Evolutionary conservation across 2,888 invertebrate species (phyloP).

Genomic region (Odontocerum albicorne): DNA sequence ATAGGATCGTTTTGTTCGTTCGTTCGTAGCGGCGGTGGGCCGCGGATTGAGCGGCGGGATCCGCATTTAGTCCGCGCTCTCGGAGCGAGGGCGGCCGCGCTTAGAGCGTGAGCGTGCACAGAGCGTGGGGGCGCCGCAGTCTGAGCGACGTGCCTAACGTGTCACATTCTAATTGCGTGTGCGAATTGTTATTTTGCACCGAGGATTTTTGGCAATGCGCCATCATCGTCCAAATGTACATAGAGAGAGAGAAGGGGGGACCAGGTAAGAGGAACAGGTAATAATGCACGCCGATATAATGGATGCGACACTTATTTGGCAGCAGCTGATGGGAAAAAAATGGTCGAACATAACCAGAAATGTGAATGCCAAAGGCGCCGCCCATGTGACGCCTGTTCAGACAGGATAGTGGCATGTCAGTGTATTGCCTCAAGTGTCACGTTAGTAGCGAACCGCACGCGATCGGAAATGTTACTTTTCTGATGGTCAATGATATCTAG

Average conservation of each 20-base stretch:
- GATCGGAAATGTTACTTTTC: no score
- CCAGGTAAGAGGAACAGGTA: slow-evolving; percentile 26
- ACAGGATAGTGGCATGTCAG: no score
- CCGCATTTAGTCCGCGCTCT: slow-evolving; percentile 26
- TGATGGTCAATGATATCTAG: no score
- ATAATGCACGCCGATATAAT: slow-evolving; percentile 5
- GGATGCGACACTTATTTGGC: not conserved
- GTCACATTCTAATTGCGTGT: slow-evolving; percentile 27
- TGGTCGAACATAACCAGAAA: not conserved
- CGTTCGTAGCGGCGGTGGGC: slow-evolving; percentile 54
- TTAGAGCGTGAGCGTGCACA: slow-evolving; percentile 25
- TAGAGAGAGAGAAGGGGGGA: slow-evolving; percentile 5
- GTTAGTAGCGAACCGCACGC: no score
- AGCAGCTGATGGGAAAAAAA: not conserved
- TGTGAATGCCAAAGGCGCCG: not conserved
- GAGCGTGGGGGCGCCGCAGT: slow-evolving; percentile 14
- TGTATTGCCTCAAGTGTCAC: no score
- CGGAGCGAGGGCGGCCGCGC: slow-evolving; percentile 25
- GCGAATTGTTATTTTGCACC: slow-evolving; percentile 24
- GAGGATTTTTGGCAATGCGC: slow-evolving; percentile 26
- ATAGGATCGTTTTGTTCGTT: slow-evolving; percentile 45
- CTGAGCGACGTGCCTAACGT: not conserved
- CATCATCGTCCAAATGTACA: slow-evolving; percentile 4
- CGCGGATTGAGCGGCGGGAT: slow-evolving; percentile 38
- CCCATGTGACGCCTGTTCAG: not conserved